Conservation (phyloP, 1,140 invertebrate genomes). For the Drosophila sproati region DNA sequence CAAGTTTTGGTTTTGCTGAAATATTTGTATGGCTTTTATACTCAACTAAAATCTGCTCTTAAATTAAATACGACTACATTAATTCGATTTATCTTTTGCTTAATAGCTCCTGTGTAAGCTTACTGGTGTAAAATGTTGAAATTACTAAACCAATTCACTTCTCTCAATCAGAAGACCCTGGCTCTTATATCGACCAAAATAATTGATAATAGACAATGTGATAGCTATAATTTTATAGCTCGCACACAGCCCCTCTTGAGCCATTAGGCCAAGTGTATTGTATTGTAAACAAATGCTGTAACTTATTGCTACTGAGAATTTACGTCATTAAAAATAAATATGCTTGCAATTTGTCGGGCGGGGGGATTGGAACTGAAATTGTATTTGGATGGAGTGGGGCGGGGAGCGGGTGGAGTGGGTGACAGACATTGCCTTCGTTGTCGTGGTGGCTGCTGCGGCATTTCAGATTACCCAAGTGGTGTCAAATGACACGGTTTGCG, state of each 20-base stretch:
- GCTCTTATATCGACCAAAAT: conserved; percentile 1
- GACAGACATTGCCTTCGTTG: conserved; percentile 13
- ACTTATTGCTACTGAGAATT: conserved; percentile 65
- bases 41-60: no score
- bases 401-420: conserved; percentile 19
- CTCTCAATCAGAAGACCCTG: no score
- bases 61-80: no score
- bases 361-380: conserved; percentile 26
- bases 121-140: no score
- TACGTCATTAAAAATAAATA: conserved; percentile 78
- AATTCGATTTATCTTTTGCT: no score
- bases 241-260: not conserved
- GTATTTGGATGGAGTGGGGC: conserved; percentile 29
- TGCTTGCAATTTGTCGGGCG: conserved; percentile 58
- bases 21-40: no score
- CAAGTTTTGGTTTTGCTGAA: no score
- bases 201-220: conserved; percentile 29
- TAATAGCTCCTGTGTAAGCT: no score
- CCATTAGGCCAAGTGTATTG: conserved; percentile 31
- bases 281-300: conserved; percentile 50
- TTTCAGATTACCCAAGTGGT: conserved; percentile 79
- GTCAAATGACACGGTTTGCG: conserved; percentile 80
- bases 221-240: conserved; percentile 5
- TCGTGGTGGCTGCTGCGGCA: conserved; percentile 56
- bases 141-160: no score